Percentiles rank a stretch among this genome's conserved stretches.
Evolutionary conservation across 2,888 invertebrate species (phyloP).

Genomic region (Toxonevra muliebris): DNA sequence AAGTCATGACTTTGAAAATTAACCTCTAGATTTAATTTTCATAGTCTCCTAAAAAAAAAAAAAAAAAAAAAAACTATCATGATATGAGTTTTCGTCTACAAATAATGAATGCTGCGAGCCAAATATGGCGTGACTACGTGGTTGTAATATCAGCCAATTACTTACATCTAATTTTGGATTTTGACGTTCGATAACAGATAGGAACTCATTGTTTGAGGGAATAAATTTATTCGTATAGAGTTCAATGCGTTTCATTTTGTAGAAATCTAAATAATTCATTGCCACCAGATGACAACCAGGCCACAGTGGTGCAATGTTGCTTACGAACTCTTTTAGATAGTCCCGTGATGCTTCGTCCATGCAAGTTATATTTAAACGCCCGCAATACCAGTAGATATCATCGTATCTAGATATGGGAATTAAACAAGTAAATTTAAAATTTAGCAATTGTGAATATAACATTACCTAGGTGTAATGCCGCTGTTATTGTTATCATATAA

Average conservation of each 20-base stretch:
- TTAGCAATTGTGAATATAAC: neutral
- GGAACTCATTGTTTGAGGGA: neutral
- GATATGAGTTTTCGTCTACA: conserved; percentile 1
- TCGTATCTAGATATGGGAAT: neutral
- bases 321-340: neutral
- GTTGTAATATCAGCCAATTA: neutral
- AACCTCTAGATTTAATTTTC: too few species aligned
- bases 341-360: neutral
- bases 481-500: neutral
- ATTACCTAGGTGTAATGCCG: neutral
- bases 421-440: too few species aligned
- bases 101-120: neutral
- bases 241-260: neutral
- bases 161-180: conserved; percentile 8
- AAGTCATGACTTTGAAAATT: too few species aligned
- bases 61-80: too few species aligned
- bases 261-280: neutral
- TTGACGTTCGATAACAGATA: neutral
- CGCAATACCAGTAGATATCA: neutral
- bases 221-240: neutral
- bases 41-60: too few species aligned
- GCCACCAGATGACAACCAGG: neutral
- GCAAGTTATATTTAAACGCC: neutral
- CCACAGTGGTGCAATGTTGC: neutral
- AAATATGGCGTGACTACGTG: neutral